A percentile compares a stretch with the other conserved stretches of the same genome.
phyloP scores from a whole-genome alignment of 2,797 vertebrate genomes.

The Xenentodon cancila region DNA sequence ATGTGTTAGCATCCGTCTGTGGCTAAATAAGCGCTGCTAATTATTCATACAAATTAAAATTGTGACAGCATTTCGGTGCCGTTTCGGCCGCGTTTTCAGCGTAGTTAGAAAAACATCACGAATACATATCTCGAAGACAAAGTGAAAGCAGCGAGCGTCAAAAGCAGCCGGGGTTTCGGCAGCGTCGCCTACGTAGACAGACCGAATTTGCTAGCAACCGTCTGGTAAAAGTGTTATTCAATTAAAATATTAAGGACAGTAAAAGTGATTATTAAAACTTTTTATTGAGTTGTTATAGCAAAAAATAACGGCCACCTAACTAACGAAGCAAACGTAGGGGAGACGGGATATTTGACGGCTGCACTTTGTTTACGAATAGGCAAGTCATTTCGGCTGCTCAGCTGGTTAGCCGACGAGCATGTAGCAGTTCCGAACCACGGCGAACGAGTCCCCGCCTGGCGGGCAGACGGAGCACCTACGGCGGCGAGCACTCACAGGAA shows the following conservation, averaged over 20 bases:
- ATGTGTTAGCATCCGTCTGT: conserved; percentile 35
- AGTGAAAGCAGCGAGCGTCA: conserved; percentile 75
- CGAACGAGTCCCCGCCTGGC: conserved; percentile 58
- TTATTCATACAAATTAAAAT: background rate
- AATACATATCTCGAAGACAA: background rate
- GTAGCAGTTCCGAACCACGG: conserved; percentile 69
- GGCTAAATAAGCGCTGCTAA: conserved; percentile 6
- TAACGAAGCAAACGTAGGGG: background rate
- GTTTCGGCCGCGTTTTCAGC: background rate
- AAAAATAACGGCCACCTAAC: background rate
- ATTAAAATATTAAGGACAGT: conserved; percentile 8
- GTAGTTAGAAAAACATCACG: background rate
- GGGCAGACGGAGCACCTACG: conserved; percentile 48
- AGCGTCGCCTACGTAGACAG: conserved; percentile 51
- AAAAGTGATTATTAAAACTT: conserved; percentile 6
- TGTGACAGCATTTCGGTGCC: background rate
- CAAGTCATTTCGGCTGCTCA: conserved; percentile 45
- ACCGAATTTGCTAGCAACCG: conserved; percentile 35
- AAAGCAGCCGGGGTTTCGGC: conserved; percentile 46
- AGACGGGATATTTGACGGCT: conserved; percentile 7
- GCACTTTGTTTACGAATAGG: conserved; percentile 49
- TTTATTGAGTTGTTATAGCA: background rate
- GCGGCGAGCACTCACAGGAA: conserved; percentile 90
- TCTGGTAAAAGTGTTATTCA: conserved; percentile 11
- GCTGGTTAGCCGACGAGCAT: conserved; percentile 61